These are phyloP conservation scores for Tetranychus truncatus DNA, from an alignment of 2,888 invertebrate species.

Conservation along the genomic window DNA sequence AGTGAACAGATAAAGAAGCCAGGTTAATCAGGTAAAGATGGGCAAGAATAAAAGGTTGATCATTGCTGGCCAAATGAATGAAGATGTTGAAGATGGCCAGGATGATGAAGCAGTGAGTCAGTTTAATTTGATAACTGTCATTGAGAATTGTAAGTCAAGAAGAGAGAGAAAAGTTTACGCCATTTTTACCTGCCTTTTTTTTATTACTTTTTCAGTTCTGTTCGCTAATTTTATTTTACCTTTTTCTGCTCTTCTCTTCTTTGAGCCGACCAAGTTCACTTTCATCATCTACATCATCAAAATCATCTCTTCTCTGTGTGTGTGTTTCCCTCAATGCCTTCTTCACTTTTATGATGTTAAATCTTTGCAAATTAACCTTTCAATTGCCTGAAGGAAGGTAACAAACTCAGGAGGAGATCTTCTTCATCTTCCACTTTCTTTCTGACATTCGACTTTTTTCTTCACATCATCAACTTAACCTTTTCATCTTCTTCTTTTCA, in stretches of 20 bases:
- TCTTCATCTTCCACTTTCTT: constrained; percentile 8
- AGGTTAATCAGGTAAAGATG: neutral
- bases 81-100: too few relatives aligned
- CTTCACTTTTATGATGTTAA: neutral
- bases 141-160: neutral
- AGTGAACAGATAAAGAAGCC: neutral
- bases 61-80: too few relatives aligned
- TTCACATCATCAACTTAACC: constrained; percentile 9
- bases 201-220: neutral
- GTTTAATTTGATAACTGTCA: neutral
- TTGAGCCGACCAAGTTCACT: neutral
- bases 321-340: too few relatives aligned
- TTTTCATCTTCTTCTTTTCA: neutral
- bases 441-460: neutral
- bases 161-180: neutral
- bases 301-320: neutral
- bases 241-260: neutral
- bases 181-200: neutral
- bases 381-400: neutral
- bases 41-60: neutral
- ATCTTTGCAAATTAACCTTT: neutral
- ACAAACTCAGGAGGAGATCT: neutral
- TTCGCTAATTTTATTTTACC: neutral
- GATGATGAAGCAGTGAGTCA: neutral
- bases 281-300: neutral